Evolutionary conservation across 2,888 invertebrate genomes (phyloP), one percentile per base, ranked within the genome.

Genomic region (Pogonocherus hispidulus): DNA sequence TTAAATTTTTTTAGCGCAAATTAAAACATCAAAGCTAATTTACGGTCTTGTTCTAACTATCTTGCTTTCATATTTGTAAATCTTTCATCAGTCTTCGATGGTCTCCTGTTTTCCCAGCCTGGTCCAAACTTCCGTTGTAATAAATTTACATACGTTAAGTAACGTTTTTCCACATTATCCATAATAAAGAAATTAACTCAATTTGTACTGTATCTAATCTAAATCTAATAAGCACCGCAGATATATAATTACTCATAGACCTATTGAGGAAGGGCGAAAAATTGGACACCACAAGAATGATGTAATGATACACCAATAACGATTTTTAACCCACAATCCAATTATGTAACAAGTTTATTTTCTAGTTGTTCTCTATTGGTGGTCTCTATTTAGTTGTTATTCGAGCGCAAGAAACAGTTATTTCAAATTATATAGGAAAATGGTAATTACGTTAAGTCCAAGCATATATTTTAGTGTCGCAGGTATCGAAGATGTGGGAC

Each of bases 321-420:
- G 19, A 46, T n/a, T n/a, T n/a, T n/a, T n/a, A n/a, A n/a, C n/a
- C n/a, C n/a, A n/a, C n/a, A n/a, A n/a, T n/a, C n/a, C n/a, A n/a
- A n/a, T n/a, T 46, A 49, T 49, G 20, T 49, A 49, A 49, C 49
- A n/a, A 22, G n/a, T 49, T 23, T 49, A 49, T 49, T 49, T 49
- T 4, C 49, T n/a, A 22, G 3, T 11, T 20, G n/a, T n/a, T n/a
- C n/a, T 23, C 22, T 49, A 49, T 20, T 49, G 49, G 49, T 49
- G 49, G 23, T 49, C 49, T 11, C n/a, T 2, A 3, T 22, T 22
- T 14, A 23, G 41, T 41, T 41, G 14, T 5, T 6, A 32, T 2
- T 6, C 32, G 11, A 32, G 8, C 32, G 32, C 32, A 11, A 18
- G 1, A 6, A 18, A 46, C 46, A 46, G 46, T 23, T 20, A 23